These are phyloP conservation scores for Mirounga angustirostris DNA, from an alignment of 2,113 vertebrate genomes.

Conservation along the genomic window DNA sequence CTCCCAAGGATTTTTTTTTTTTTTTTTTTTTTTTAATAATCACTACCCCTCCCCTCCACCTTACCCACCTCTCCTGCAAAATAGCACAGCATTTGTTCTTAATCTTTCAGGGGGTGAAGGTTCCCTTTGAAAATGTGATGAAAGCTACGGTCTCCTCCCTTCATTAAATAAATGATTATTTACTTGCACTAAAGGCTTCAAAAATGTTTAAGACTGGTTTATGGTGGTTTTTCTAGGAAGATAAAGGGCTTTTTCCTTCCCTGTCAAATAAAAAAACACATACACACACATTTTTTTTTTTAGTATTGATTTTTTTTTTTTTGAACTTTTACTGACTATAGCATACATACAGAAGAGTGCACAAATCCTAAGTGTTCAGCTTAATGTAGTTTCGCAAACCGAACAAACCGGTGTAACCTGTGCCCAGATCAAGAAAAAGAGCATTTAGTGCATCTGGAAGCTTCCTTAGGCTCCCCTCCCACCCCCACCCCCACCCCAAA, in stretches of 20 bases:
- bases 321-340: conserved; percentile 41
- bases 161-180: conserved; percentile 79
- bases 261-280: background rate
- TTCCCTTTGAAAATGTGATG: conserved; percentile 82
- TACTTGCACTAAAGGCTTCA: conserved; percentile 63
- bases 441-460: background rate
- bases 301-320: conserved; percentile 45
- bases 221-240: conserved; percentile 52
- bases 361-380: background rate
- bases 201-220: conserved; percentile 65
- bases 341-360: background rate
- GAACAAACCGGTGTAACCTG: conserved; percentile 39
- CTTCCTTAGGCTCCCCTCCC: background rate
- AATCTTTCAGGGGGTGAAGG: conserved; percentile 73
- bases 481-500: background rate
- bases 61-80: background rate
- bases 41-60: background rate
- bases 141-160: conserved; percentile 69
- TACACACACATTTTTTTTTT: background rate
- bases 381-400: conserved; percentile 57
- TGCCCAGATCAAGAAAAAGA: background rate
- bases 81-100: conserved; percentile 74
- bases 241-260: conserved; percentile 57
- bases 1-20: conserved; percentile 12
- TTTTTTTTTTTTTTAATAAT: background rate